Base-by-base conservation (phyloP, 2,888 invertebrate genomes). In the Thereva nobilitata region DNA sequence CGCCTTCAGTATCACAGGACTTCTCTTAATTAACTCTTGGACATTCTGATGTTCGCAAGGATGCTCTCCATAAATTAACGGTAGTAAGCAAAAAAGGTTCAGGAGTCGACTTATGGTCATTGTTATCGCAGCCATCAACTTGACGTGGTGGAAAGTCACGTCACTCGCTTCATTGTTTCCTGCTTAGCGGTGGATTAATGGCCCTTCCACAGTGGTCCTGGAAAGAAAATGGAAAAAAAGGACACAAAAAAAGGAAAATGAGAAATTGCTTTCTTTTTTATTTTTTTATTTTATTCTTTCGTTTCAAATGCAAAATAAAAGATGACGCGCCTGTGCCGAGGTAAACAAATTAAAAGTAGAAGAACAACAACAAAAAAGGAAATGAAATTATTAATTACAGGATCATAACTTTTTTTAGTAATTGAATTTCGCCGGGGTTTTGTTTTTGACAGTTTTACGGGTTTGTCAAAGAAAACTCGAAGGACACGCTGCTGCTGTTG, bases 1-100 rank as follows among this genome's bases (percentile, higher is more conserved):
- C 41, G 80, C 80, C 71, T 80, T 80, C 54, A 80, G 74, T 72
- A 80, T 80, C 70, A 80, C 76, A 69, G 80, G 80, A 75, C 80
- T 80, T 70, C 75, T 77, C 74, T 77, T 79, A 74, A 80, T 80
- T 73, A 80, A 75, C 69, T 79, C 78, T 63, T 75, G 76, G 67
- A 80, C 75, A 71, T 77, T 78, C 72, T 79, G 76, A 72, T 79
- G 77, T 72, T 75, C 75, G 68, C 80, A 80, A 41, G 73, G 73
- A 64, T 70, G 70, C 65, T 65, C 54, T 56, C 67, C 67, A 50
- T 41, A 54, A 64, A 44, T 55, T 41, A 55, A 52, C 42, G 64
- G 56, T 10, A 41, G 10, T 57, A 59, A 64, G 23, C 59, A 63
- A 49, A 67, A 64, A 64, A 69, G 40, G 50, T 49, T 67, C 57